These are phyloP conservation scores for Calliopsis andreniformis DNA, from an alignment of 1,140 invertebrate genomes.

Conservation along the genomic window DNA sequence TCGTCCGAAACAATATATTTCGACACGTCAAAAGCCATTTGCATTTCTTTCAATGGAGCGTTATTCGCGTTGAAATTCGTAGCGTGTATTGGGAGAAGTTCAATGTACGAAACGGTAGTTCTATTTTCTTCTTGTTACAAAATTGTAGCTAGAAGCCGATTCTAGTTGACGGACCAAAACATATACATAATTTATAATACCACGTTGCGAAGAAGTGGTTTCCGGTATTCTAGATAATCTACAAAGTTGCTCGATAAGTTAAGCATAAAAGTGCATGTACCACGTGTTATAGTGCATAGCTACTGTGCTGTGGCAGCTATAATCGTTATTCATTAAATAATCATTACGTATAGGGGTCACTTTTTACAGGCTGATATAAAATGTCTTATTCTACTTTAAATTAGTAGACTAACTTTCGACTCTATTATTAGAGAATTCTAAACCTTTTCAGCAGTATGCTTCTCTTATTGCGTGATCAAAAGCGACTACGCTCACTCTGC, in stretches of 20 bases:
- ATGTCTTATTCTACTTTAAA: no score
- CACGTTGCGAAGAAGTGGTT: background rate
- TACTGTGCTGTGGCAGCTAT: background rate
- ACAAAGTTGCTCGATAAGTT: no score
- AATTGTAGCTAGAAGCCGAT: slow-evolving; percentile 1
- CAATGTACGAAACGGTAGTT: background rate
- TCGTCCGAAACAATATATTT: no score
- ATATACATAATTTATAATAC: background rate
- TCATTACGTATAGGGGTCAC: no score
- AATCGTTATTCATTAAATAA: no score
- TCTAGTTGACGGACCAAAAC: background rate
- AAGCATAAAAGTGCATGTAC: no score
- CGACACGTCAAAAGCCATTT: background rate
- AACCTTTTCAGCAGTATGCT: no score
- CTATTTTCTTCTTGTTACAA: background rate
- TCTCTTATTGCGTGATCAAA: no score
- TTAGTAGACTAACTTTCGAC: no score
- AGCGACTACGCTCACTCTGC: no score
- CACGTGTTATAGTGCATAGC: background rate
- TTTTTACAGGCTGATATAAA: no score
- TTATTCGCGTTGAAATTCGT: background rate
- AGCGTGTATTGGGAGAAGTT: background rate
- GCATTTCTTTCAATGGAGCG: background rate
- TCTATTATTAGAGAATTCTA: no score
- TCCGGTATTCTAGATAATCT: background rate